Evolutionary conservation across 2,797 vertebrate genomes (phyloP).

Genomic region (Chiroxiphia lanceolata): DNA sequence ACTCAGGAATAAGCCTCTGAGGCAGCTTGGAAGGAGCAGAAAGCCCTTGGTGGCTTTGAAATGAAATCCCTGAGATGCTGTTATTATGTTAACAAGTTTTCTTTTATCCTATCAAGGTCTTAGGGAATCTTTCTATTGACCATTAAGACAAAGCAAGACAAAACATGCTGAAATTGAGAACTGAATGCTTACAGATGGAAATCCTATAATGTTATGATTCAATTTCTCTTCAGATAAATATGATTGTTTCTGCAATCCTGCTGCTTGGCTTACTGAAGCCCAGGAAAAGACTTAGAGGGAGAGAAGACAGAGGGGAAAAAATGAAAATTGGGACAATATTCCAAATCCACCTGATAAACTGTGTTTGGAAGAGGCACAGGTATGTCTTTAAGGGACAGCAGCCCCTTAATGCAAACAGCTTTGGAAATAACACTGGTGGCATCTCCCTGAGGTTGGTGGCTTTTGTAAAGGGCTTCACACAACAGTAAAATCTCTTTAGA

Average conservation of each 20-base stretch:
- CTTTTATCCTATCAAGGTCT: conserved; percentile 43
- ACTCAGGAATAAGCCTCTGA: not conserved
- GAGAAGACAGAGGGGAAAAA: not conserved
- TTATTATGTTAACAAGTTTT: conserved; percentile 59
- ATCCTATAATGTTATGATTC: conserved; percentile 40
- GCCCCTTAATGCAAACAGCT: not conserved
- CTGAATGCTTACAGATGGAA: conserved; percentile 40
- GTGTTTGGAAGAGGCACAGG: not conserved
- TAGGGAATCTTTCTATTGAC: conserved; percentile 32
- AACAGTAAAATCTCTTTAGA: not conserved
- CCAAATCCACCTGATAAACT: not conserved
- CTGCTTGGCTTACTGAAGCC: conserved; percentile 4
- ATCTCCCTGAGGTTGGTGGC: not conserved
- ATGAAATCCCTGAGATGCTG: conserved; percentile 2
- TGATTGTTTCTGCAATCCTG: not conserved
- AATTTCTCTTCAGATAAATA: conserved; percentile 48
- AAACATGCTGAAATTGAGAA: conserved; percentile 40
- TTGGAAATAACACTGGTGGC: not conserved
- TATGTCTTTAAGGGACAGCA: not conserved
- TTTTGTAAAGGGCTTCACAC: not conserved
- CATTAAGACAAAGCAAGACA: conserved; percentile 41
- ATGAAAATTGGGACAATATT: not conserved
- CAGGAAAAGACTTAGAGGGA: not conserved
- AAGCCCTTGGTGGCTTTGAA: conserved; percentile 21
- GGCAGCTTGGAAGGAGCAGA: conserved; percentile 32